Percentiles rank a stretch among this genome's conserved stretches.
phyloP scores from a whole-genome alignment of 2,888 invertebrate genomes.

The Eulithis prunata region DNA sequence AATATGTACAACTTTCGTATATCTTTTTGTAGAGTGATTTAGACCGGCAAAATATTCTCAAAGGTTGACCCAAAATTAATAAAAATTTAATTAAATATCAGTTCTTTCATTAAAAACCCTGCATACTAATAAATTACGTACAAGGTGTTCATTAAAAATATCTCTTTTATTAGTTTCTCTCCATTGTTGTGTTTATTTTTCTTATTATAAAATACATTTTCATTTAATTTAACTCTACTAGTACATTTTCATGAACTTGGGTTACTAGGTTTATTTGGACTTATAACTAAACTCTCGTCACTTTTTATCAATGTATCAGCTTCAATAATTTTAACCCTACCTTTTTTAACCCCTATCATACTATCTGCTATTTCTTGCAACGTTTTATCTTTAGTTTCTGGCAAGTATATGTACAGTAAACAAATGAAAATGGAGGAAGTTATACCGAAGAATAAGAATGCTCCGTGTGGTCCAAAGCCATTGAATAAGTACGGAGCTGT shows the following conservation, averaged over 20 bases:
- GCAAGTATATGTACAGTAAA: constrained; percentile 51
- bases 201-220: too few species aligned
- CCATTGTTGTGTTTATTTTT: too few species aligned
- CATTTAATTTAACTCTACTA: too few species aligned
- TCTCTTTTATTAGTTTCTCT: too few species aligned
- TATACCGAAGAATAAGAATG: constrained; percentile 49
- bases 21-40: too few species aligned
- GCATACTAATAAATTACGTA: too few species aligned
- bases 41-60: too few species aligned
- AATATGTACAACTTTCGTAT: too few species aligned
- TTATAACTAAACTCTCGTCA: neutral
- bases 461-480: constrained; percentile 45
- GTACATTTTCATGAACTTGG: neutral
- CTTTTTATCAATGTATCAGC: constrained; percentile 1
- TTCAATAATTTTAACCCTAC: constrained; percentile 1
- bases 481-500: constrained; percentile 48
- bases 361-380: constrained; percentile 52
- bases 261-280: neutral
- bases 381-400: constrained; percentile 61
- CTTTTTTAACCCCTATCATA: constrained; percentile 29
- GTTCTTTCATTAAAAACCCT: too few species aligned
- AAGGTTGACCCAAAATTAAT: too few species aligned
- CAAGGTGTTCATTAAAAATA: too few species aligned
- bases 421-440: constrained; percentile 20
- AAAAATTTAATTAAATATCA: too few species aligned